Percentiles rank a stretch among this genome's conserved stretches.
These are phyloP conservation scores for Eustalomyia histrio DNA, from an alignment of 2,888 invertebrate genomes.

Conservation along the genomic window DNA sequence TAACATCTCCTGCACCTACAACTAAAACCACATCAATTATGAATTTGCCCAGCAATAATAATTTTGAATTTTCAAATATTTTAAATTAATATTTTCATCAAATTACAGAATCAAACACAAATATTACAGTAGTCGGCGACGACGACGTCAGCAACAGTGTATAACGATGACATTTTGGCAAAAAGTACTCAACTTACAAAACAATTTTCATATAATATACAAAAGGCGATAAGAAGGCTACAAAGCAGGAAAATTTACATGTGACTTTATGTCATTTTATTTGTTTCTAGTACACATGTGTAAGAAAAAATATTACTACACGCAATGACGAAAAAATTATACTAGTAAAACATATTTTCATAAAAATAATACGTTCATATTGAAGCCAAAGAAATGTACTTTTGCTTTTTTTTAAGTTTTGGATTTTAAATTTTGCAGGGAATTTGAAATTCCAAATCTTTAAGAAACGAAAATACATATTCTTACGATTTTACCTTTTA, in stretches of 20 bases:
- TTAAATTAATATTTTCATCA: constrained; percentile 31
- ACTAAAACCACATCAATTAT: constrained; percentile 2
- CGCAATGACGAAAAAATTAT: neutral
- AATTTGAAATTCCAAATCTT: no score
- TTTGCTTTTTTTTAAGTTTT: no score
- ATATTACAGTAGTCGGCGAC: constrained; percentile 38
- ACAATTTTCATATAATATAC: constrained; percentile 69
- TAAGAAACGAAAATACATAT: no score
- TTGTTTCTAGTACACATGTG: neutral
- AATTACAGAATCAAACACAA: constrained; percentile 31
- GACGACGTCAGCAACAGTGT: constrained; percentile 30
- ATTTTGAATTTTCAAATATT: neutral
- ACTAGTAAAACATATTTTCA: no score
- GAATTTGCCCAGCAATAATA: constrained; percentile 26
- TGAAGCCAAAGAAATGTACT: no score
- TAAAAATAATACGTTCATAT: no score
- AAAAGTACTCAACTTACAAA: constrained; percentile 76
- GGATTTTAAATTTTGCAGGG: no score
- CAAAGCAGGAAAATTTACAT: constrained; percentile 75
- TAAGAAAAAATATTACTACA: neutral
- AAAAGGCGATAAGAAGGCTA: constrained; percentile 69
- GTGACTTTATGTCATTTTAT: constrained; percentile 71
- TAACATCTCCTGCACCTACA: constrained; percentile 9
- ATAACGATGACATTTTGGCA: constrained; percentile 70
- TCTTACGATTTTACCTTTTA: no score